These are phyloP conservation scores for Remorina albescens DNA, from an alignment of 2,797 vertebrate genomes.

Conservation along the genomic window DNA sequence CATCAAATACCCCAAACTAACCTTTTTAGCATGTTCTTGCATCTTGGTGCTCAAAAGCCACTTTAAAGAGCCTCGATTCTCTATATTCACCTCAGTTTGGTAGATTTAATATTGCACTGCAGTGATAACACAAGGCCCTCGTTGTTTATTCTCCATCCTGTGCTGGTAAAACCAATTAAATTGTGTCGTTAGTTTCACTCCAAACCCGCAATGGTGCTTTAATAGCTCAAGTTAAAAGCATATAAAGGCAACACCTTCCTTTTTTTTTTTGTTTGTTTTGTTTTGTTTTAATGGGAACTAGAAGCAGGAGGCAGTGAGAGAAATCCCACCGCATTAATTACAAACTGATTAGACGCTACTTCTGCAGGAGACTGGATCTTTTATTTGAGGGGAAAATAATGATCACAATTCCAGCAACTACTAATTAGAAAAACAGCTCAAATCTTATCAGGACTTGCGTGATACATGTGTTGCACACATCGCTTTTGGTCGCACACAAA, in stretches of 20 bases:
- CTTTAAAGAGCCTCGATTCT: not conserved
- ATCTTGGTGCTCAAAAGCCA: not conserved
- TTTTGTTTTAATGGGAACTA: constrained; percentile 47
- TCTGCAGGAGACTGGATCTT: constrained; percentile 85
- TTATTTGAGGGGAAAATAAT: constrained; percentile 87
- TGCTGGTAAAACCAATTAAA: constrained; percentile 35
- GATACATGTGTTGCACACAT: constrained; percentile 78
- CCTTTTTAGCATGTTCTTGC: not conserved
- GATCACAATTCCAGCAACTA: constrained; percentile 86
- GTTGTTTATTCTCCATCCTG: not conserved
- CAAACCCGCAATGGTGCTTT: constrained; percentile 35
- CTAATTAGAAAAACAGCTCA: constrained; percentile 87
- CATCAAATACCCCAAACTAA: too few species aligned
- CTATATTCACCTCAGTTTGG: not conserved
- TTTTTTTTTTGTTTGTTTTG: constrained; percentile 38
- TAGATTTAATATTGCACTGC: not conserved
- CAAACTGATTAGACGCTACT: constrained; percentile 82
- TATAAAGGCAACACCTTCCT: constrained; percentile 32
- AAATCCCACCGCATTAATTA: constrained; percentile 83
- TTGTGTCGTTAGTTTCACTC: constrained; percentile 18
- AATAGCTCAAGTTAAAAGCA: constrained; percentile 50
- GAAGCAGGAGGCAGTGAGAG: constrained; percentile 48
- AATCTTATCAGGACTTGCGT: constrained; percentile 81
- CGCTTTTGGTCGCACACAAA: constrained; percentile 31
- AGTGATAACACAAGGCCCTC: not conserved